Percentiles rank a stretch among this genome's conserved stretches.
Evolutionary conservation across 1,140 invertebrate genomes (phyloP).

Genomic region (Scaptomyza pallida): DNA sequence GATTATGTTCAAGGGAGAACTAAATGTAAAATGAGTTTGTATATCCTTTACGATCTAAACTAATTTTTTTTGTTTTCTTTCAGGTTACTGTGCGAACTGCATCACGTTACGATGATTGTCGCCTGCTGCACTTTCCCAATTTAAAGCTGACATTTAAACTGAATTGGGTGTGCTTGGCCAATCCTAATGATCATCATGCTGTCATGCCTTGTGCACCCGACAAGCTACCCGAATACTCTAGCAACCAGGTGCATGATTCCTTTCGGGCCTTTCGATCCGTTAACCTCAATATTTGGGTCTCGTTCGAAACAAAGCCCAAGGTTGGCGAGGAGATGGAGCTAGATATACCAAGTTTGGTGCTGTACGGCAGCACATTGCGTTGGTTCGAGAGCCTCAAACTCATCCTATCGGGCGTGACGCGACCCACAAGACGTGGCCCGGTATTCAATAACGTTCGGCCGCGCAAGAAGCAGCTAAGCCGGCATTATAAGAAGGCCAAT

Average conservation of each 20-base stretch:
- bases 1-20: slow-evolving; percentile 93
- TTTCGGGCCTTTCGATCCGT: slow-evolving; percentile 97
- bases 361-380: slow-evolving; percentile 96
- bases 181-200: slow-evolving; percentile 98
- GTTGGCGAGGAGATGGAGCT: slow-evolving; percentile 85
- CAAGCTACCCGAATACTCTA: slow-evolving; percentile 98
- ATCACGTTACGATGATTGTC: slow-evolving; percentile 99
- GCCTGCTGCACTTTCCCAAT: slow-evolving; percentile 95
- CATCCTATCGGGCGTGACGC: slow-evolving; percentile 97
- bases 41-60: background rate
- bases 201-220: slow-evolving; percentile 98
- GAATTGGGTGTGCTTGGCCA: slow-evolving; percentile 95
- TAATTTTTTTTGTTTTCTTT: slow-evolving; percentile 85
- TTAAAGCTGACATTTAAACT: slow-evolving; percentile 94
- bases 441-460: slow-evolving; percentile 94
- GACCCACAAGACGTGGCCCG: slow-evolving; percentile 95
- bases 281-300: slow-evolving; percentile 94
- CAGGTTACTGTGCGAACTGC: slow-evolving; percentile 94
- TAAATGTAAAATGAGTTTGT: slow-evolving; percentile 85
- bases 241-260: slow-evolving; percentile 94
- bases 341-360: slow-evolving; percentile 90
- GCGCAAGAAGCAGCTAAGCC: slow-evolving; percentile 94
- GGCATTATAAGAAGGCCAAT: slow-evolving; percentile 96
- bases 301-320: slow-evolving; percentile 93
- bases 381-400: slow-evolving; percentile 98